Percentiles rank a stretch among this genome's conserved stretches.
Evolutionary conservation across 2,888 invertebrate species (phyloP).

Genomic region (Archaeoteleia sp.): DNA sequence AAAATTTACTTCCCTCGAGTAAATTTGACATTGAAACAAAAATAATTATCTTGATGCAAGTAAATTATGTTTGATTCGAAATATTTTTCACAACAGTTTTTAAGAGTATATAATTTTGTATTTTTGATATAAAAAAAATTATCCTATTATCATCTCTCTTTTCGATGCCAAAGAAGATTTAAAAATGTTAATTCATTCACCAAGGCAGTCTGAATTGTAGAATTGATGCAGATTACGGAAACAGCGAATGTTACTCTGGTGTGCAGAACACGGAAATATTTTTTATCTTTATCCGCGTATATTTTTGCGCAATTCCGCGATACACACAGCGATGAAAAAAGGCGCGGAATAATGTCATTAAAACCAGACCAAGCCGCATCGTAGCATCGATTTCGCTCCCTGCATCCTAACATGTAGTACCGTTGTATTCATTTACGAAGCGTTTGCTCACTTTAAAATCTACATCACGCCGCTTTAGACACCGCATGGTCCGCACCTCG

Average conservation of each 20-base stretch:
- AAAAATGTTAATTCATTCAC: no score
- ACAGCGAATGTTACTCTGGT: background rate
- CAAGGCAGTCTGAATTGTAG: background rate
- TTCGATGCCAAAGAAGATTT: no score
- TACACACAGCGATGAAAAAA: slow-evolving; percentile 1
- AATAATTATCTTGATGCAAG: no score
- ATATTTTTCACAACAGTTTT: no score
- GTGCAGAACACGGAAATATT: background rate
- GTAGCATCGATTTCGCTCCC: slow-evolving; percentile 21
- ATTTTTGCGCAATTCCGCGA: slow-evolving; percentile 6
- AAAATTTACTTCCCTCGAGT: no score
- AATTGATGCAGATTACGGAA: slow-evolving; percentile 7
- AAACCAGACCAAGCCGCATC: background rate
- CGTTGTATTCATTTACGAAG: slow-evolving; percentile 46
- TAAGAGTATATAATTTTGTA: no score
- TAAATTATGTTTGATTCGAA: no score
- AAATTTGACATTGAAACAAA: no score
- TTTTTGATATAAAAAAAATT: no score
- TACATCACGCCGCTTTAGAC: slow-evolving; percentile 36
- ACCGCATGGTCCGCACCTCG: slow-evolving; percentile 18
- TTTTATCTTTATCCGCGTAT: slow-evolving; percentile 8
- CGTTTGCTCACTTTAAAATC: slow-evolving; percentile 51
- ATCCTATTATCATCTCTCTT: no score
- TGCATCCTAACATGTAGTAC: slow-evolving; percentile 25
- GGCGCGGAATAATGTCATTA: slow-evolving; percentile 7